Evolutionary conservation across 2,113 vertebrate species (phyloP).

Genomic region (Oryctolagus cuniculus): DNA sequence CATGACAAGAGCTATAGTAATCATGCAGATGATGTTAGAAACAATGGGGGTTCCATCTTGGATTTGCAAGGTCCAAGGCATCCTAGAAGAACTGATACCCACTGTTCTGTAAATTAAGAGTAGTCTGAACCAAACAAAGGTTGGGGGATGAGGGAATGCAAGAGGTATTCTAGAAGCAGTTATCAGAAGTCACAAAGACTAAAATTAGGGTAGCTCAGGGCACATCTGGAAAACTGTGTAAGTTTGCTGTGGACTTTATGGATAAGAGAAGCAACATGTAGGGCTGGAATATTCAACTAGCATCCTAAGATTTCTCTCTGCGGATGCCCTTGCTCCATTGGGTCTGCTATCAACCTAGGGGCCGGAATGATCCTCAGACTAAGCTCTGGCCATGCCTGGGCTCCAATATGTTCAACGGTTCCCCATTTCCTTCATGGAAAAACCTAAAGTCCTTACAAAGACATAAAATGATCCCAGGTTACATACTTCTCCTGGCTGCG

Average conservation of each 20-base stretch:
- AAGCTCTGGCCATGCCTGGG: background rate
- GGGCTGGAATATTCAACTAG: background rate
- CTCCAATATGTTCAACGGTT: background rate
- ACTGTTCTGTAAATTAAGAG: background rate
- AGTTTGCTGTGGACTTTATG: background rate
- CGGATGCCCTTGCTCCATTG: too few relatives aligned
- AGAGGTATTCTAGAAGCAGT: background rate
- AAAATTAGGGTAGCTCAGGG: background rate
- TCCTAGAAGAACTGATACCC: background rate
- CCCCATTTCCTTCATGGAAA: background rate
- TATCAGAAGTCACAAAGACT: background rate
- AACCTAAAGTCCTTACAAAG: background rate
- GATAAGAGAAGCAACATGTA: background rate
- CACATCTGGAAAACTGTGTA: background rate
- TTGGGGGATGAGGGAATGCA: background rate
- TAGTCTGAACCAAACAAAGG: background rate
- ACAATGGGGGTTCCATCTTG: background rate
- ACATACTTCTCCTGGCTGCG: accelerated
- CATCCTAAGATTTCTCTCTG: background rate
- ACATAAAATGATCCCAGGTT: background rate
- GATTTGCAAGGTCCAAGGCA: background rate
- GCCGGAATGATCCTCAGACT: background rate
- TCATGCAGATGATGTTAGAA: background rate
- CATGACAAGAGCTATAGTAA: background rate
- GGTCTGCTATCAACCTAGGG: background rate